These are phyloP conservation scores for Luscinia luscinia DNA, from an alignment of 2,797 vertebrate genomes.

Conservation along the genomic window DNA sequence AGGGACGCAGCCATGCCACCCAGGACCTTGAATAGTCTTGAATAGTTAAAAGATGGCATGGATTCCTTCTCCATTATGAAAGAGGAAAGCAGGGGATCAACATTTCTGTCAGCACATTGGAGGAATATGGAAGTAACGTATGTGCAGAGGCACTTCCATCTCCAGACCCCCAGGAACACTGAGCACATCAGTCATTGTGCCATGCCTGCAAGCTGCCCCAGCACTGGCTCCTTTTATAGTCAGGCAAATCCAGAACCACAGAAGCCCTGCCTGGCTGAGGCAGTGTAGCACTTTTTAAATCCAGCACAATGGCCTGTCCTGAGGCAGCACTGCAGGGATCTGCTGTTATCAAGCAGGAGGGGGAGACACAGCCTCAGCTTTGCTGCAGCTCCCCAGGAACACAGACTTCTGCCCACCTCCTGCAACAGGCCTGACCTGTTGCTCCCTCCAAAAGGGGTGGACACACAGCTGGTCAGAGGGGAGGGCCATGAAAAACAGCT, in stretches of 20 bases:
- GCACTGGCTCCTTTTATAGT: not conserved
- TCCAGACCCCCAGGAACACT: not conserved
- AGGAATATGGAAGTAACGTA: not conserved
- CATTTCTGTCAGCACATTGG: not conserved
- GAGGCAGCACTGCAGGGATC: not conserved
- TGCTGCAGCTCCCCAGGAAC: not conserved
- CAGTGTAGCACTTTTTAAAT: not conserved
- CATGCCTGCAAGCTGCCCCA: not conserved
- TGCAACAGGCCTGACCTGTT: not conserved
- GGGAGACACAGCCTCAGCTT: slow-evolving; percentile 63
- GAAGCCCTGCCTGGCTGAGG: not conserved
- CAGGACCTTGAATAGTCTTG: not conserved
- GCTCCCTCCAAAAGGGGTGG: not conserved
- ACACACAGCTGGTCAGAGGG: not conserved
- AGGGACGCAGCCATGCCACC: not conserved
- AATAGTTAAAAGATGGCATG: not conserved
- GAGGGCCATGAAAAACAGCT: not conserved
- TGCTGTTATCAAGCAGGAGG: slow-evolving; percentile 40
- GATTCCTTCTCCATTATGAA: not conserved
- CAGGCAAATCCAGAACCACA: not conserved
- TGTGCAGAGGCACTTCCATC: not conserved
- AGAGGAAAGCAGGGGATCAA: not conserved
- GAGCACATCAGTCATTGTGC: not conserved
- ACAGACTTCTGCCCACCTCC: not conserved
- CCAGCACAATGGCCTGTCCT: not conserved